Conservation (phyloP, 2,113 vertebrate species). For the Festucalex cinctus region DNA sequence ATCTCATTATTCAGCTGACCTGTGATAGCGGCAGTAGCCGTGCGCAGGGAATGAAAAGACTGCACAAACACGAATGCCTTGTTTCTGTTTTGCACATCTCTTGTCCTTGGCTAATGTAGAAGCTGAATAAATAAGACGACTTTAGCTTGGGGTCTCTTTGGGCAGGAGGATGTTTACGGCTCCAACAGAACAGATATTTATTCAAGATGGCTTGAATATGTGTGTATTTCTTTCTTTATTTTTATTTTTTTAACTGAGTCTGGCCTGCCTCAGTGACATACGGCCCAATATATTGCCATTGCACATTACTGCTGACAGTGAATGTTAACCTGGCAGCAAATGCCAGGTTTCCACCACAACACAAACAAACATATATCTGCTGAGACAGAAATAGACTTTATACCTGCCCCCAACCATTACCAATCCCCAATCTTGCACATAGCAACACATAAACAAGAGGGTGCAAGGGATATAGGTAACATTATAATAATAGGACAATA, state of each 20-base stretch:
- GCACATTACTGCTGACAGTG: slow-evolving; percentile 57
- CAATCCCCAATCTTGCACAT: slow-evolving; percentile 28
- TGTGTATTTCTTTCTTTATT: not conserved
- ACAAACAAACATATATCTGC: slow-evolving; percentile 12
- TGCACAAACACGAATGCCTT: not conserved
- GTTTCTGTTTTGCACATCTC: slow-evolving; percentile 1
- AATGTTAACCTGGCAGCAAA: slow-evolving; percentile 54
- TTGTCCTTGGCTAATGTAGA: slow-evolving; percentile 1
- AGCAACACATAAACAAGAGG: slow-evolving; percentile 33
- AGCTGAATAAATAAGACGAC: slow-evolving; percentile 11
- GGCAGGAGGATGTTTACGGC: slow-evolving; percentile 9
- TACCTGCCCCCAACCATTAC: slow-evolving; percentile 32
- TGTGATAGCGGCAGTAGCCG: slow-evolving; percentile 27
- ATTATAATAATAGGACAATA: slow-evolving; percentile 50
- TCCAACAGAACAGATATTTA: slow-evolving; percentile 14
- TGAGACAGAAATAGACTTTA: slow-evolving; percentile 6
- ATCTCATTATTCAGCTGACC: slow-evolving; percentile 49
- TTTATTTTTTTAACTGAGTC: slow-evolving; percentile 12
- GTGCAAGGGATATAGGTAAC: slow-evolving; percentile 41
- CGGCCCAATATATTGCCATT: slow-evolving; percentile 44
- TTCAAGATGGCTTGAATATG: slow-evolving; percentile 8
- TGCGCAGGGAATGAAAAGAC: slow-evolving; percentile 16
- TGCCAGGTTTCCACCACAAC: slow-evolving; percentile 8
- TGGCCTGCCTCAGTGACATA: slow-evolving; percentile 45
- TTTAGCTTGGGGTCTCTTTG: not conserved